phyloP scores from a whole-genome alignment of 2,113 vertebrate genomes.

The Pavo muticus region DNA sequence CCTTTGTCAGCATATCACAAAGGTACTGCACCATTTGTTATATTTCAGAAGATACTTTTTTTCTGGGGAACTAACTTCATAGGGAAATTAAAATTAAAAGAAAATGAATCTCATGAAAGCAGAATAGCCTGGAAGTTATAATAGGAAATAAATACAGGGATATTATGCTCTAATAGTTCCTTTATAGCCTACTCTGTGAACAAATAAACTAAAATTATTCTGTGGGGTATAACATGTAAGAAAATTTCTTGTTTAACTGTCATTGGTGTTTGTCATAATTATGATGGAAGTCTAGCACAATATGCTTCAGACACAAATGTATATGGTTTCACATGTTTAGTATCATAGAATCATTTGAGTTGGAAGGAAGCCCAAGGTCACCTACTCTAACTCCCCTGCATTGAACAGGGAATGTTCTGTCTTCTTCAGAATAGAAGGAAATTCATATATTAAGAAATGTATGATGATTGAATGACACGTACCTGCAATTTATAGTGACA shows the following conservation, averaged over 20 bases:
- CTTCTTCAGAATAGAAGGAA: background rate
- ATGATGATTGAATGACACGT: background rate
- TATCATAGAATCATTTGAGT: background rate
- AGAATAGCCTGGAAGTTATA: background rate
- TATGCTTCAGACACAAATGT: background rate
- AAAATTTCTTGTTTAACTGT: background rate
- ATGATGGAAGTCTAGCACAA: background rate
- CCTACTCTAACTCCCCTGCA: background rate
- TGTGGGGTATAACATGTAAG: background rate
- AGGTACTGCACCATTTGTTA: background rate
- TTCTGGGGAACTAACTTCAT: background rate
- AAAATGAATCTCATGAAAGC: background rate
- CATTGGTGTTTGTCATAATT: background rate
- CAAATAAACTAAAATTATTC: background rate
- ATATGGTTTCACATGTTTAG: background rate
- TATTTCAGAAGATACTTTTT: background rate
- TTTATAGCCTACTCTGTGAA: background rate
- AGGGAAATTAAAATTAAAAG: background rate
- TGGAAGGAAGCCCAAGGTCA: background rate
- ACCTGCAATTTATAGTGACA: background rate
- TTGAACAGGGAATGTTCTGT: background rate
- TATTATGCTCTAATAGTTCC: background rate
- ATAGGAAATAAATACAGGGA: background rate
- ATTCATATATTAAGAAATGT: background rate
- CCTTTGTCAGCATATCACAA: background rate